Evolutionary conservation across 2,113 vertebrate genomes (phyloP).

Genomic region (Coptodon rendalli): DNA sequence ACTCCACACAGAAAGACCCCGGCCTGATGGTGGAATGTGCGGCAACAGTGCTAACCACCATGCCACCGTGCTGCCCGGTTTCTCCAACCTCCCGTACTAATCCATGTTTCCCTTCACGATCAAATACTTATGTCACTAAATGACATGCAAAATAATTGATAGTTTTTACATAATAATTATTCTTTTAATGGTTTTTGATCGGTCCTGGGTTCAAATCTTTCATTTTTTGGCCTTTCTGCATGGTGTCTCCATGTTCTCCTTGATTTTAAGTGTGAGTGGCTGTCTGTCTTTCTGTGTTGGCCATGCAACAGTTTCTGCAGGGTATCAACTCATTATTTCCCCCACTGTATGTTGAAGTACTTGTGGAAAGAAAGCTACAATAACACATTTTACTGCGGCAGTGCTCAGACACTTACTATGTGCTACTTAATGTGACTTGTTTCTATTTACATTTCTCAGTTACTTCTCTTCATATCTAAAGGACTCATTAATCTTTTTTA

Average conservation of each 20-base stretch:
- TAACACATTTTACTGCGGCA: accelerated
- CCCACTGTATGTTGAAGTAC: background rate
- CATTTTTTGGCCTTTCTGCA: background rate
- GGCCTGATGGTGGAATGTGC: too few species aligned
- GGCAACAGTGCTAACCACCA: too few species aligned
- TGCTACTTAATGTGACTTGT: background rate
- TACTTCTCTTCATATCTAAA: background rate
- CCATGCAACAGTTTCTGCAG: accelerated
- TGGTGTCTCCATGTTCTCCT: background rate
- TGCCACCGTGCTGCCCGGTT: too few species aligned
- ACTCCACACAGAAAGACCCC: too few species aligned
- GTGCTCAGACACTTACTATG: background rate
- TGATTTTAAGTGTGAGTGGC: background rate
- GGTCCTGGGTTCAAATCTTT: background rate
- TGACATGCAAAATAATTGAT: background rate
- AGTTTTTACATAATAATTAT: background rate
- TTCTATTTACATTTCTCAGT: background rate
- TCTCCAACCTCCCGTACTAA: background rate
- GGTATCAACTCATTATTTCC: background rate
- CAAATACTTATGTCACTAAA: background rate
- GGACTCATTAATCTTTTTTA: background rate
- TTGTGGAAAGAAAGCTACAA: background rate
- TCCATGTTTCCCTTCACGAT: accelerated
- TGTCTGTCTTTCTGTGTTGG: background rate
- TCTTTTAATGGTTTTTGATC: background rate